phyloP scores from a whole-genome alignment of 2,797 vertebrate genomes.

The Mus caroli region DNA sequence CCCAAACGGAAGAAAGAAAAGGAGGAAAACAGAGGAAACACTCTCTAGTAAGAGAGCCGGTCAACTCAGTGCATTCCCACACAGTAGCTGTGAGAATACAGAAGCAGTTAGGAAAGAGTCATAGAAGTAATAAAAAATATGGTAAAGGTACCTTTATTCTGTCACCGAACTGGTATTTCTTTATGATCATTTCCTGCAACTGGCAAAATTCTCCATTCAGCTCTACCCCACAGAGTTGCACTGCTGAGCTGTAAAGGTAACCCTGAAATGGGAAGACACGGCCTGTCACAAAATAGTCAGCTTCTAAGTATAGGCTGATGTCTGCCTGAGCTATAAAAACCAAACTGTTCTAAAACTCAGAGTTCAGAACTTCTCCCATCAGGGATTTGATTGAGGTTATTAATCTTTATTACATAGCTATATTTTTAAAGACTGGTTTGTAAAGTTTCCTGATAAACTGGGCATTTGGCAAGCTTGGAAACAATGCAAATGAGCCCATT shows the following conservation, averaged over 20 bases:
- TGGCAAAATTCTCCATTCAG: slow-evolving; percentile 94
- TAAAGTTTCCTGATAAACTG: slow-evolving; percentile 9
- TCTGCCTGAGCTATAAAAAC: slow-evolving; percentile 49
- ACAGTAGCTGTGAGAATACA: slow-evolving; percentile 35
- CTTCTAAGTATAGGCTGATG: slow-evolving; percentile 44
- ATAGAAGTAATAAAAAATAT: slow-evolving; percentile 7
- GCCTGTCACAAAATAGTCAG: slow-evolving; percentile 32
- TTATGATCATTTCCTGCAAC: slow-evolving; percentile 92
- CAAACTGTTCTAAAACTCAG: background rate
- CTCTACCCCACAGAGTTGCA: slow-evolving; percentile 93
- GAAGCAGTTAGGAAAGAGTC: slow-evolving; percentile 25
- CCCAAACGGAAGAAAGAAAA: background rate
- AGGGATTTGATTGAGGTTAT: background rate
- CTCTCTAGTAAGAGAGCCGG: slow-evolving; percentile 47
- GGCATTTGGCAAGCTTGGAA: slow-evolving; percentile 22
- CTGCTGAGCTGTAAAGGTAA: slow-evolving; percentile 94
- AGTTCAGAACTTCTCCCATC: background rate
- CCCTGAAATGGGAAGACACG: slow-evolving; percentile 90
- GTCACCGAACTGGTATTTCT: slow-evolving; percentile 93
- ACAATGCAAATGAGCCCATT: slow-evolving; percentile 21
- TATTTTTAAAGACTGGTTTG: slow-evolving; percentile 50
- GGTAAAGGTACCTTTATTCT: slow-evolving; percentile 92
- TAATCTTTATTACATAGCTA: slow-evolving; percentile 39
- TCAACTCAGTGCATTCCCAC: slow-evolving; percentile 2
- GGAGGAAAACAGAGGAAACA: slow-evolving; percentile 23